phyloP scores from a whole-genome alignment of 1,140 invertebrate genomes.

The Myzus persicae region DNA sequence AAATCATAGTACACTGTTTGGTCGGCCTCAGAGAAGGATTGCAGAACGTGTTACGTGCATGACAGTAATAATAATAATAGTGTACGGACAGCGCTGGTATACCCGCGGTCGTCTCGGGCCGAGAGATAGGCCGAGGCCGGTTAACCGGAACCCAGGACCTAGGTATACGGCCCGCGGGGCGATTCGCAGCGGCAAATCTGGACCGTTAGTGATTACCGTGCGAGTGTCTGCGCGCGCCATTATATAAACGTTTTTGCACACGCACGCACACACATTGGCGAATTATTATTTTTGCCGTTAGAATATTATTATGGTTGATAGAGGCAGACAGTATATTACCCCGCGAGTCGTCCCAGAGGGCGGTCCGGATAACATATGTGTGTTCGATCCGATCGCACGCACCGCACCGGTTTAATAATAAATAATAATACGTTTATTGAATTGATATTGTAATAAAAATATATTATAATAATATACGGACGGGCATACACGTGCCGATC shows the following conservation, averaged over 20 bases:
- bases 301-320: neutral
- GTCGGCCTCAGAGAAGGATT: neutral
- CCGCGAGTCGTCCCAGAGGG: neutral
- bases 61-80: too few relatives aligned
- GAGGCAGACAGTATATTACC: neutral
- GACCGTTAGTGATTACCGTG: neutral
- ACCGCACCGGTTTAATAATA: neutral
- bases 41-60: too few relatives aligned
- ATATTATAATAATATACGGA: neutral
- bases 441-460: conserved; percentile 7
- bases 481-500: neutral
- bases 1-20: neutral
- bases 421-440: neutral
- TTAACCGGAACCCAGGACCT: neutral
- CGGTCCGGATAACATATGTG: neutral
- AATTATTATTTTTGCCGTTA: conserved; percentile 35
- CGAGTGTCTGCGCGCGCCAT: neutral
- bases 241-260: conserved; percentile 7
- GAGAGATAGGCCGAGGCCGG: neutral
- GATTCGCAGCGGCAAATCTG: neutral
- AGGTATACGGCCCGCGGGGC: neutral
- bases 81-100: neutral
- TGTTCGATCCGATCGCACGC: neutral
- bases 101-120: neutral
- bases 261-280: neutral